Conservation (phyloP, 2,113 vertebrate genomes). For the Gallinago paraguaiae region DNA sequence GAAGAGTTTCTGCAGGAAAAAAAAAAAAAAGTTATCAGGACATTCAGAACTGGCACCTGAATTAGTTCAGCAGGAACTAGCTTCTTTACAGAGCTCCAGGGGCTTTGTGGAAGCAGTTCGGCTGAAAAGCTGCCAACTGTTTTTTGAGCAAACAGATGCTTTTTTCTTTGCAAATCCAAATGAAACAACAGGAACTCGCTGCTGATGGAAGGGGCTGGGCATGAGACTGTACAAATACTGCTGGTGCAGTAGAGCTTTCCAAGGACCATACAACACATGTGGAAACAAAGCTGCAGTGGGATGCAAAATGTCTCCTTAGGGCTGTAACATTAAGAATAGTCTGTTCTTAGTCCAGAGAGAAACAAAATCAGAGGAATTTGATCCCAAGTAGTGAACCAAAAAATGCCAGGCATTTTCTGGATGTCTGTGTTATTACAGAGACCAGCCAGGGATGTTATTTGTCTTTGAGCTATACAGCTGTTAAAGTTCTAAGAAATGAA, state of each 20-base stretch:
- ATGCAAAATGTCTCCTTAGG: not conserved
- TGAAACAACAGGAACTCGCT: not conserved
- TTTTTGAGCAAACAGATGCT: not conserved
- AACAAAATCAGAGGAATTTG: conserved; percentile 28
- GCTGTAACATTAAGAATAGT: not conserved
- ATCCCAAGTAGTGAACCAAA: conserved; percentile 20
- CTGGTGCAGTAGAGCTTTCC: not conserved
- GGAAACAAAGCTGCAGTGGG: not conserved
- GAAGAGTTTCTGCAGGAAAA: not conserved
- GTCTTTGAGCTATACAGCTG: conserved; percentile 47
- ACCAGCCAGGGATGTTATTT: conserved; percentile 51
- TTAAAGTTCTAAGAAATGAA: conserved; percentile 53
- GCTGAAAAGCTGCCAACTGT: not conserved
- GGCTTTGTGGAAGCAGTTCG: not conserved
- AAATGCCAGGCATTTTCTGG: conserved; percentile 54
- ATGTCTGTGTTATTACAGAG: conserved; percentile 56
- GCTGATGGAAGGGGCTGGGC: not conserved
- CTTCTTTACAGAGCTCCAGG: not conserved
- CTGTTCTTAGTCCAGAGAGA: conserved; percentile 15
- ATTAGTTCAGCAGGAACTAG: not conserved
- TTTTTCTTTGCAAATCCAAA: not conserved
- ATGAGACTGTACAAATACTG: not conserved
- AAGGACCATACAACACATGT: not conserved
- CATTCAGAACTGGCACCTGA: not conserved
- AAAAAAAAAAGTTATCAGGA: not conserved